phyloP scores from a whole-genome alignment of 2,113 vertebrate species.

The Maccullochella peelii region DNA sequence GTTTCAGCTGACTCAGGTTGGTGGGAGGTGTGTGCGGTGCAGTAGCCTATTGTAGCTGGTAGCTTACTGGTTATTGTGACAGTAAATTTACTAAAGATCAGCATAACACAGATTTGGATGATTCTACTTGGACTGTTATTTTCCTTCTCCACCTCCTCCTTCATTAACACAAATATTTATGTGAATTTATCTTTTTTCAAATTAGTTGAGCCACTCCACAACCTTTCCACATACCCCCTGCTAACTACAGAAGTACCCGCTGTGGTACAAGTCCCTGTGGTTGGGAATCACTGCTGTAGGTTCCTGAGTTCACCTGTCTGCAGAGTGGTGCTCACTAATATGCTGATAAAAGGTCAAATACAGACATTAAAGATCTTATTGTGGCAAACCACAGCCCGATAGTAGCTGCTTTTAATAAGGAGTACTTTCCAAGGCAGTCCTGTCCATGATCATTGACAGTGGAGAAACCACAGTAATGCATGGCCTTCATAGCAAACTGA shows the following conservation, averaged over 20 bases:
- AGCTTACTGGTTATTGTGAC: background rate
- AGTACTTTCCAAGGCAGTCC: background rate
- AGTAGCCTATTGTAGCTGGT: background rate
- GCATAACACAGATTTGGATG: background rate
- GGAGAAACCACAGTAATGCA: constrained; percentile 2
- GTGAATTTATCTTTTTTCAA: background rate
- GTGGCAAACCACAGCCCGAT: background rate
- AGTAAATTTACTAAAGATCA: background rate
- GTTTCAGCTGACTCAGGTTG: background rate
- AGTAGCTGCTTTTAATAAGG: background rate
- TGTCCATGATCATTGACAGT: background rate
- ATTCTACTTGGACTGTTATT: background rate
- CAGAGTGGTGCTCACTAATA: background rate
- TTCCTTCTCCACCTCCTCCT: too few species aligned
- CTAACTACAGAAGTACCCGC: background rate
- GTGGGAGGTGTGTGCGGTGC: background rate
- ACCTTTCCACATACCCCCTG: background rate
- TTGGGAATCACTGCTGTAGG: background rate
- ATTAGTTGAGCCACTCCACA: background rate
- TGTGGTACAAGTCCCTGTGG: background rate
- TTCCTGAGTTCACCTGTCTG: background rate
- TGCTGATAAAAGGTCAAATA: background rate
- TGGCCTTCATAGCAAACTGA: background rate
- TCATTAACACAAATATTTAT: background rate
- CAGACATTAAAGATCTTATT: background rate